These are phyloP conservation scores for Bombus affinis DNA, from an alignment of 1,140 invertebrate species.

Conservation along the genomic window DNA sequence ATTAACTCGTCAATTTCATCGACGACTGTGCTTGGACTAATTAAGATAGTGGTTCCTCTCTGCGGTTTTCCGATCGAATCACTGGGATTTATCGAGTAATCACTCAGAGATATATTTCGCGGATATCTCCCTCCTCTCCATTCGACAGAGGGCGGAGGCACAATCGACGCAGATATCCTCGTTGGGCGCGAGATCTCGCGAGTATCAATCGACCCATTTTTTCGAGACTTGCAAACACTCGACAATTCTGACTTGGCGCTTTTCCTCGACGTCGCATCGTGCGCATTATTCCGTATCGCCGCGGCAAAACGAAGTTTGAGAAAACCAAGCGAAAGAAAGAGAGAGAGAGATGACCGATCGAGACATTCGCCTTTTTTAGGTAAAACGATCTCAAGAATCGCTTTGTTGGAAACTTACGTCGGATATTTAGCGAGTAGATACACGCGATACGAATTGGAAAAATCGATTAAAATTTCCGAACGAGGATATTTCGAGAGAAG, in stretches of 20 bases:
- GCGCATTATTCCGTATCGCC: conserved; percentile 21
- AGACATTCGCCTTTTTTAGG: not conserved
- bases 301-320: conserved; percentile 2
- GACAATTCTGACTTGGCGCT: conserved; percentile 60
- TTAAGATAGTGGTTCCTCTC: not conserved
- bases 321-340: not conserved
- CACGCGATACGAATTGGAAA: not conserved
- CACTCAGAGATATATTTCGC: not conserved
- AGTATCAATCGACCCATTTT: conserved; percentile 72
- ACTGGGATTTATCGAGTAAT: conserved; percentile 22
- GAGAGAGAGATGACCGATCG: not conserved
- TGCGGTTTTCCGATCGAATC: not conserved
- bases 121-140: not conserved
- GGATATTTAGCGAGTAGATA: not conserved
- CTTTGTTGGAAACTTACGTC: not conserved
- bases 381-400: not conserved
- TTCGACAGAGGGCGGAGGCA: not conserved
- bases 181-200: conserved; percentile 42
- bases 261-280: conserved; percentile 24
- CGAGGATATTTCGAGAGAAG: not conserved
- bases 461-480: not conserved
- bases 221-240: conserved; percentile 67
- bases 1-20: not conserved
- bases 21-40: not conserved
- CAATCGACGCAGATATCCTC: conserved; percentile 20